Base-by-base conservation (phyloP, 2,888 invertebrate genomes). In the Cetonia aurata region DNA sequence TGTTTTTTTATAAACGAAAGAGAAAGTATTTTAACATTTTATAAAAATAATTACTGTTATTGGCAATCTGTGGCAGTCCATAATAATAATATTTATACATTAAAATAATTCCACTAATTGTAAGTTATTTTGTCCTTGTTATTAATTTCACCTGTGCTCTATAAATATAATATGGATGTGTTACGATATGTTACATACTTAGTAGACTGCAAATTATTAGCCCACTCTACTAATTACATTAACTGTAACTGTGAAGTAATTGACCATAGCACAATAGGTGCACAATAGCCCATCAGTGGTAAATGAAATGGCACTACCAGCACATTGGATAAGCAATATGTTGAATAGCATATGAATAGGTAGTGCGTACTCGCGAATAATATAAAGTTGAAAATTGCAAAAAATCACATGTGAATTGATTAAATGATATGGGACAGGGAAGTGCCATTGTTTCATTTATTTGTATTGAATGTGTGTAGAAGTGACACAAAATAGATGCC, bases 171-270 rank as follows among this genome's bases (percentile, higher is more conserved):
- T 59, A 66, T 71, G 44, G 67, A 59, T 59, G 59, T 59, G 37
- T 6, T 67, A 44, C 37, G 53, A 67, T 67, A 68, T 62, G 67
- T 71, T 67, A 68, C 44, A 48, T 46, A 68, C 25, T 71, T 71
- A 71, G 41, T 71, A 71, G 71, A 71, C 42, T 71, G 68, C 62
- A 57, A 71, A 71, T 57, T 53, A 33, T 56, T 71, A 71, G 56
- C 71, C 71, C 71, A 71, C 69, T 71, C 71, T 60, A 71, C 68
- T 68, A 65, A 71, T 68, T 71, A 71, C 69, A 71, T 71, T 71
- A 71, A 71, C 71, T 71, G 71, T 71, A 71, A 71, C 71, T 71
- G 71, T 71, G 69, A 71, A 71, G 53, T 42, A 68, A 71, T 56
- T 65, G 69, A 71, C 53, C 68, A 56, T 60, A 42, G 56, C 25